Percentiles rank a stretch among this genome's conserved stretches.
Conservation (phyloP, 2,797 vertebrate genomes). For the Pteropus rufus region DNA sequence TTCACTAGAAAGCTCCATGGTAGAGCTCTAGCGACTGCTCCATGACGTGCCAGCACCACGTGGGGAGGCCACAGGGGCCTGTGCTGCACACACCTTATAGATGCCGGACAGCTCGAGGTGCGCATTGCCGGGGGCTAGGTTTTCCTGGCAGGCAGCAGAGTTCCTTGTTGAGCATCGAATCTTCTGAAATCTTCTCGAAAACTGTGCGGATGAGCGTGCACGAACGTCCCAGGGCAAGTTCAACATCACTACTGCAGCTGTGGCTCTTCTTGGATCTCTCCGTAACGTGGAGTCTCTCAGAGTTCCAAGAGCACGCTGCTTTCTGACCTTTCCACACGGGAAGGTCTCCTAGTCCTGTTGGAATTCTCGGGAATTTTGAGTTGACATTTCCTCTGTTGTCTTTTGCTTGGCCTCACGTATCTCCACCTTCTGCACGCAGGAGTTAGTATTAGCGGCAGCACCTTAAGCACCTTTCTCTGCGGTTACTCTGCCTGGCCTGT, state of each 20-base stretch:
- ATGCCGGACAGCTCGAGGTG: background rate
- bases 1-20: background rate
- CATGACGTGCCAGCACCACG: fast-evolving
- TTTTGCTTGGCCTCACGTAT: background rate
- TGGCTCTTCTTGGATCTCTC: background rate
- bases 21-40: fast-evolving
- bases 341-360: background rate
- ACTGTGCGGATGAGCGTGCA: background rate
- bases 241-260: background rate
- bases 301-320: background rate
- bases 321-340: background rate
- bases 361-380: background rate
- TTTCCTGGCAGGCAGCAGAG: background rate
- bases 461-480: background rate
- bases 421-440: background rate
- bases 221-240: background rate
- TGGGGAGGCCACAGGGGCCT: background rate
- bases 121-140: background rate
- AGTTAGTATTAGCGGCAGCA: background rate
- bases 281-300: background rate
- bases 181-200: background rate
- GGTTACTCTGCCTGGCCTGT: background rate
- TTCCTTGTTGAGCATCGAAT: background rate
- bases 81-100: no score
- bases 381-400: background rate